A percentile compares a stretch with the other conserved stretches of the same genome.
Evolutionary conservation across 2,888 invertebrate species (phyloP).

Genomic region (Drosophila kanekoi): DNA sequence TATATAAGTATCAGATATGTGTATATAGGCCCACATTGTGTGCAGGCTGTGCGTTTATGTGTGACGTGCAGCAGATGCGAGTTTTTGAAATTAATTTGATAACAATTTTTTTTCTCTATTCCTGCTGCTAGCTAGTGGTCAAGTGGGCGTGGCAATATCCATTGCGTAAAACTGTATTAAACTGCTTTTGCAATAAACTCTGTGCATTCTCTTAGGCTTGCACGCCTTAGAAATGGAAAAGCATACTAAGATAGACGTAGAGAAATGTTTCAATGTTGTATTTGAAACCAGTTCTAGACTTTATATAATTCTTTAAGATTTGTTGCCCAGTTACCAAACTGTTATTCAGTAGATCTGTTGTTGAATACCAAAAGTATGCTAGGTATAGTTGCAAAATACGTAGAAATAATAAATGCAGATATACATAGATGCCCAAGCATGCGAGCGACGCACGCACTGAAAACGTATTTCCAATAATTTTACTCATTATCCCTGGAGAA

Average conservation of each 20-base stretch:
- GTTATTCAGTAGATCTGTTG: not conserved
- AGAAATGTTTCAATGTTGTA: no score
- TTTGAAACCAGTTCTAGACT: no score
- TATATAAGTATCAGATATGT: not conserved
- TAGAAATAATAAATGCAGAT: constrained; percentile 21
- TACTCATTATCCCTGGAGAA: constrained; percentile 79
- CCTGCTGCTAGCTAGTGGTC: constrained; percentile 17
- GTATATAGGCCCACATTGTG: constrained; percentile 6
- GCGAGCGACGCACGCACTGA: constrained; percentile 65
- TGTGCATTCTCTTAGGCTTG: constrained; percentile 28
- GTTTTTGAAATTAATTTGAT: constrained; percentile 79
- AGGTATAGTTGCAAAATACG: constrained; percentile 5
- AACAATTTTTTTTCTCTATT: constrained; percentile 53
- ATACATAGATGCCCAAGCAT: constrained; percentile 38
- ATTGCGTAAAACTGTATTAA: constrained; percentile 29
- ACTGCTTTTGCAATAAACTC: constrained; percentile 34
- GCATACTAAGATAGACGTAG: no score
- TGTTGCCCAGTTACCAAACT: no score
- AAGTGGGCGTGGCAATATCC: constrained; percentile 39
- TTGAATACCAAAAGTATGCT: not conserved
- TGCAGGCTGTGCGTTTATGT: constrained; percentile 43
- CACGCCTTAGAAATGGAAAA: no score
- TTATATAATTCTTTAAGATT: no score
- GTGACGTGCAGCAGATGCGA: constrained; percentile 76
- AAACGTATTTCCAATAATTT: constrained; percentile 81